Evolutionary conservation across 2,888 invertebrate species (phyloP).

Genomic region (Melikaiella ostensackeni): DNA sequence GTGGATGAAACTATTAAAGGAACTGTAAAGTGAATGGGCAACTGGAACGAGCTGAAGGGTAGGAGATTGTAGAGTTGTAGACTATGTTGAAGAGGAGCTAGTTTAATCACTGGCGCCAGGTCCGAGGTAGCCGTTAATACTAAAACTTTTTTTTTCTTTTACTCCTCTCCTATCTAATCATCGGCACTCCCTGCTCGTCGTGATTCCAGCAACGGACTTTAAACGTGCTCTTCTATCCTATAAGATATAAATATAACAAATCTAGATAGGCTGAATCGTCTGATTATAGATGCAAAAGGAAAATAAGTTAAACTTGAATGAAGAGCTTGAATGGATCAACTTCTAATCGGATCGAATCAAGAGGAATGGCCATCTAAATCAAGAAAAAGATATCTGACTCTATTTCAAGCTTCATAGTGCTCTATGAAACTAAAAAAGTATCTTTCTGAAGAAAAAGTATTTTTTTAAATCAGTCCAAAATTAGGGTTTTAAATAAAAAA

Average conservation of each 20-base stretch:
- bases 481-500: too few relatives aligned
- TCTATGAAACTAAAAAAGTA: too few relatives aligned
- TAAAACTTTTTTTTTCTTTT: conserved; percentile 54
- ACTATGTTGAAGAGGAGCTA: conserved; percentile 47
- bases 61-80: conserved; percentile 37
- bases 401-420: too few relatives aligned
- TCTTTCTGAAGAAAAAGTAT: too few relatives aligned
- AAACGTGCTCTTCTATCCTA: conserved; percentile 20
- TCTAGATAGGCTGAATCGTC: conserved; percentile 1
- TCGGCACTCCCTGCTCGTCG: conserved; percentile 58
- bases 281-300: conserved; percentile 7
- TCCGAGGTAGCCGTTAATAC: conserved; percentile 62
- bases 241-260: conserved; percentile 21
- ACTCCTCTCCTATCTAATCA: conserved; percentile 48
- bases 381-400: background rate
- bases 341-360: background rate
- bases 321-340: background rate
- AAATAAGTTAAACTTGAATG: background rate
- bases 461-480: too few relatives aligned
- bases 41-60: conserved; percentile 48
- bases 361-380: background rate
- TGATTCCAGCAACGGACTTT: conserved; percentile 51
- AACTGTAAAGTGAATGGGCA: conserved; percentile 3
- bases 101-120: conserved; percentile 66
- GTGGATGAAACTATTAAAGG: background rate